Evolutionary conservation across 2,113 vertebrate genomes (phyloP), one percentile per base, ranked within the genome.

Genomic region (Chloropsis cyanopogon): DNA sequence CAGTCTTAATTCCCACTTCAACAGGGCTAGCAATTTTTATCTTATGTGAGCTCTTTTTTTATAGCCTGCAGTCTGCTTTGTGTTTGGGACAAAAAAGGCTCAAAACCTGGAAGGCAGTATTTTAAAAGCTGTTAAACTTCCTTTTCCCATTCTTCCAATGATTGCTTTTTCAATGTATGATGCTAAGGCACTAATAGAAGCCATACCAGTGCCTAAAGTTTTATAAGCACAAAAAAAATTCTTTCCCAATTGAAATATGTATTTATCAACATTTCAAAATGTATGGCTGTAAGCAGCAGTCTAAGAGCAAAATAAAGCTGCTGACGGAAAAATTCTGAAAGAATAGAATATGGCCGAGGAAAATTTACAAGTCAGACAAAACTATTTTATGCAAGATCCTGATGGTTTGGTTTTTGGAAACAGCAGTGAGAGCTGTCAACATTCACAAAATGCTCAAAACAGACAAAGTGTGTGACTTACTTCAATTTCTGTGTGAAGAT

Each of bases 401-500:
- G 37, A 79, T 86, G 63, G 31, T 85, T 89, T 94, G 16, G 5
- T 70, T 81, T 93, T 92, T 90, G 71, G 86, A 81, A 88, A 66
- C 10, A 23, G 79, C 26, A 52, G 3, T 47, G 59, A 81, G 86
- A 87, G 46, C 68, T 97, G 85, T 90, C 50, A 88, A 12, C 63
- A 31, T 80, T 64, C 71, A 90, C 71, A 68, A 94, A 95, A 66
- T 25, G 35, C 54, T 92, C 39, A 63, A 77, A 94, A 88, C 28
- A 35, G 89, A 61, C 47, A 69, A 92, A 93, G 63, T 77, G 44
- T 93, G 82, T 86, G 64, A 90, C 71, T 93, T 64, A 47, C 37
- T 93, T 90, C 28, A 82, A 3, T 83, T 90, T 85, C 57, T 94
- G 44, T 90, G 88, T 92, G 86, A 94, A 93, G 59, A 88, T 54